Evolutionary conservation across 2,113 vertebrate genomes (phyloP), one percentile per base, ranked within the genome.

Genomic region (Ptilonorhynchus violaceus): DNA sequence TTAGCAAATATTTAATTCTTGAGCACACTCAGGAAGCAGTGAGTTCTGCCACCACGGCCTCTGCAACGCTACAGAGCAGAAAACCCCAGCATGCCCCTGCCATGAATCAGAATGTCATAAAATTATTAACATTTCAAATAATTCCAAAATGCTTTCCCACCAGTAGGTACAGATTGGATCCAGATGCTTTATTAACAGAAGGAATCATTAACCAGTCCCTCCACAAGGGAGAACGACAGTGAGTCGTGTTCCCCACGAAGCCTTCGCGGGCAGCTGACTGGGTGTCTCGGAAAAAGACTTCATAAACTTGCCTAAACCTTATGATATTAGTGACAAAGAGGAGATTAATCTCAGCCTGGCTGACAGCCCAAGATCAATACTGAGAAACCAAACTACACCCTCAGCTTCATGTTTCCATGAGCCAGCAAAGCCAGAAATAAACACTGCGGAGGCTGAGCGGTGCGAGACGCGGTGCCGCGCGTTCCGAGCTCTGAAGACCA

Each of bases 91-190:
- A 77, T 50, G 94, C 73, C 83, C 79, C 89, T 85, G 85, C 94
- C 91, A 85, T 87, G 94, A 96, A 97, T 96, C 97, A 96, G 93
- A 95, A 91, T 39, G 90, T 70, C 92, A 77, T 92, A 97, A 96
- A 97, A 86, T 75, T 86, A 97, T 95, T 95, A 94, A 85, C 89
- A 68, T 96, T 92, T 96, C 88, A 96, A 94, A 84, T 94, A 93
- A 90, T 93, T 92, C 96, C 91, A 81, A 82, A 97, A 88, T 90
- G 86, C 75, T 92, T 92, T 91, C 95, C 96, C 94, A 95, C 95
- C 89, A 92, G 95, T 96, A 93, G 96, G 96, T 94, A 93, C 93
- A 97, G 95, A 97, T 97, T 97, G 93, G 93, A 97, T 95, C 96
- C 97, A 97, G 97, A 97, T 97, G 97, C 93, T 91, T 85, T 88